These are phyloP conservation scores for Prinia subflava DNA, from an alignment of 2,113 vertebrate species.

Conservation along the genomic window DNA sequence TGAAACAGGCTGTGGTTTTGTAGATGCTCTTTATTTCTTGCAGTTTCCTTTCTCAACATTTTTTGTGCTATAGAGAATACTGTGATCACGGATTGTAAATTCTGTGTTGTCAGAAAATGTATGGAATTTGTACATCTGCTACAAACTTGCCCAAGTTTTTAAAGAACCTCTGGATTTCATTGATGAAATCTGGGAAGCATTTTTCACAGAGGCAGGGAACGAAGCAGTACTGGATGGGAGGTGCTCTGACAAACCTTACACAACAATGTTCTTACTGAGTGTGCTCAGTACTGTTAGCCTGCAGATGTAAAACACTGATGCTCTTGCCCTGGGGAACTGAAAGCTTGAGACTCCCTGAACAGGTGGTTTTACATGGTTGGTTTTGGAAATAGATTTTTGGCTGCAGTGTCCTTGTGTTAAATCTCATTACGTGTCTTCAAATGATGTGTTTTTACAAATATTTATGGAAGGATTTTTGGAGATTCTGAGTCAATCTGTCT, in stretches of 20 bases:
- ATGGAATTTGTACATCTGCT: neutral
- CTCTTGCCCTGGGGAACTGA: conserved; percentile 30
- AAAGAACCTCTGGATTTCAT: neutral
- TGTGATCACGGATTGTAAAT: neutral
- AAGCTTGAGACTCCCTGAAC: neutral
- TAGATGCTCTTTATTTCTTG: neutral
- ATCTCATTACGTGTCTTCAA: conserved; percentile 21
- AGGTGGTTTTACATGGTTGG: neutral
- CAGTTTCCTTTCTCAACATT: neutral
- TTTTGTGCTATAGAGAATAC: neutral
- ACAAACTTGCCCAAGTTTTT: neutral
- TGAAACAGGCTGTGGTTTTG: neutral
- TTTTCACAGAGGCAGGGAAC: neutral
- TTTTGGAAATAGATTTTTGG: conserved; percentile 14
- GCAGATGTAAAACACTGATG: conserved; percentile 41
- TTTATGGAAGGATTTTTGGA: conserved; percentile 16
- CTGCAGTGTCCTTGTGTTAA: neutral
- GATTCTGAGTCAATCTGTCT: neutral
- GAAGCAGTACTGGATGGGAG: neutral
- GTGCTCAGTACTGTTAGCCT: neutral
- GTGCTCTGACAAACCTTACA: conserved; percentile 7
- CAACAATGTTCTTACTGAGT: neutral
- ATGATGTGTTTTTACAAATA: conserved; percentile 20
- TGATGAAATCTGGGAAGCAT: neutral
- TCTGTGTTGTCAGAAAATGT: neutral